Conservation (phyloP, 2,113 vertebrate genomes). For the Aptenodytes patagonicus region DNA sequence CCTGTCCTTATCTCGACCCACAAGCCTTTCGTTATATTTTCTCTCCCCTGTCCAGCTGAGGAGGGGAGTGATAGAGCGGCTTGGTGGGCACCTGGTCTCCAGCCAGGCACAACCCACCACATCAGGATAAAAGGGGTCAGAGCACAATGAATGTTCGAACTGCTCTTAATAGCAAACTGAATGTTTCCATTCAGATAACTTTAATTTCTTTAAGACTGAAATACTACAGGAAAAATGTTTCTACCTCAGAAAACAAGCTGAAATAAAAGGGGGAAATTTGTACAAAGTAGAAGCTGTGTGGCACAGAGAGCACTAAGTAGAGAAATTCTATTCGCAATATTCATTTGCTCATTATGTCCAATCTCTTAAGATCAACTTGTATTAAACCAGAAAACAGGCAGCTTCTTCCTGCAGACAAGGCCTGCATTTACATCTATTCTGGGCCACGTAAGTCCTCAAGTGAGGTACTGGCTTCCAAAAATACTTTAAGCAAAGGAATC, state of each 20-base stretch:
- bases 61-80: no score
- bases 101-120: neutral
- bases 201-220: neutral
- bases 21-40: no score
- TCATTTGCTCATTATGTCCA: neutral
- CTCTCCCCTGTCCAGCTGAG: no score
- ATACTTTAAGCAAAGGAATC: neutral
- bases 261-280: neutral
- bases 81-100: no score
- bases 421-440: neutral
- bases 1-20: no score
- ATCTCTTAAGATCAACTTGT: neutral
- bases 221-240: neutral
- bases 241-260: neutral
- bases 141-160: neutral
- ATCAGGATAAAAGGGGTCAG: neutral
- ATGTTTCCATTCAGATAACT: neutral
- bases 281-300: neutral
- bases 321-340: neutral
- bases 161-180: neutral
- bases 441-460: rapidly evolving
- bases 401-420: neutral
- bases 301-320: neutral
- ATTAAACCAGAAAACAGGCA: neutral
- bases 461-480: neutral